Percentiles rank a stretch among this genome's conserved stretches.
Conservation (phyloP, 1,140 invertebrate genomes). For the Megathymus violae region DNA sequence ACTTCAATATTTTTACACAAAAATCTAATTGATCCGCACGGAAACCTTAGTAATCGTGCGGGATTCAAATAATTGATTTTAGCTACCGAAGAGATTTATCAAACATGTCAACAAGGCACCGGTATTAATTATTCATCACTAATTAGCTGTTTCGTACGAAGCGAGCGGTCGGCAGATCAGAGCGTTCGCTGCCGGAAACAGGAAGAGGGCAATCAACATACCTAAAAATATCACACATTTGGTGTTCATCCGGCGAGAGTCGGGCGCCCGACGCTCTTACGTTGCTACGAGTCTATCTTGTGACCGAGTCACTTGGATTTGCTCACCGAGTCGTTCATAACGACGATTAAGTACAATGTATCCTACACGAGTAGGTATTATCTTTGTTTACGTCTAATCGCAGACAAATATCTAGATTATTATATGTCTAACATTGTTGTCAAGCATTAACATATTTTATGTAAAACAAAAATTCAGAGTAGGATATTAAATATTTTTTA, state of each 20-base stretch:
- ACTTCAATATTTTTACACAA: no score
- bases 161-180: conserved; percentile 57
- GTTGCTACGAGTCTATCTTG: conserved; percentile 28
- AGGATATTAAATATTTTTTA: no score
- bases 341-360: no score
- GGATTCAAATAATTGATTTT: conserved; percentile 21
- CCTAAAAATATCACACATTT: conserved; percentile 82
- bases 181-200: conserved; percentile 72
- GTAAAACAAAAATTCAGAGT: no score
- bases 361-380: no score
- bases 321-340: no score
- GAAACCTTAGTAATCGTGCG: no score
- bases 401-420: no score
- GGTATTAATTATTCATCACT: conserved; percentile 75
- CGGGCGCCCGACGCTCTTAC: conserved; percentile 31
- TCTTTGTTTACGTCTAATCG: no score
- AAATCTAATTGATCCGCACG: no score
- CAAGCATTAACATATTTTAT: no score
- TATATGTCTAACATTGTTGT: no score
- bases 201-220: conserved; percentile 80
- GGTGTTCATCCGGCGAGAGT: conserved; percentile 72
- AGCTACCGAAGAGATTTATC: conserved; percentile 43
- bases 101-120: conserved; percentile 54
- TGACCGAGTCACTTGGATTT: conserved; percentile 1
- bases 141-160: conserved; percentile 72